Percentiles rank a stretch among this genome's conserved stretches.
phyloP scores from a whole-genome alignment of 2,888 invertebrate species.

The Acheta domesticus region DNA sequence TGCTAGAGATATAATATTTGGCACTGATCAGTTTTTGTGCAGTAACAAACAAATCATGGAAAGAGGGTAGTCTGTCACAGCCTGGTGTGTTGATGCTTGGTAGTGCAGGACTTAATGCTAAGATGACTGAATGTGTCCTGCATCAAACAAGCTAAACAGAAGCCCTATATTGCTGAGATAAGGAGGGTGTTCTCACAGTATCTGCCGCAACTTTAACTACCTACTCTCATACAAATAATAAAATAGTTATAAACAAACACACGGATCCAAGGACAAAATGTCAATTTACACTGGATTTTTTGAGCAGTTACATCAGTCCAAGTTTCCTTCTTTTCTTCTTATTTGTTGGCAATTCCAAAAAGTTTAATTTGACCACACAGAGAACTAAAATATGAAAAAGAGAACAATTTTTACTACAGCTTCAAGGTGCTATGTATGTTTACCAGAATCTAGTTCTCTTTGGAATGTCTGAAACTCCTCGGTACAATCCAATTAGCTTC shows the following conservation, averaged over 20 bases:
- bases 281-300: conserved; percentile 31
- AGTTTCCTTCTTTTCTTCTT: conserved; percentile 22
- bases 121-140: neutral
- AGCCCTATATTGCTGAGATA: conserved; percentile 22
- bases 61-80: conserved; percentile 18
- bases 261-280: conserved; percentile 27
- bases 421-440: neutral
- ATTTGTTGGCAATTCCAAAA: conserved; percentile 19
- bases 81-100: conserved; percentile 1
- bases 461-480: conserved; percentile 23
- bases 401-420: conserved; percentile 24
- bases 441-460: conserved; percentile 23
- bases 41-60: neutral
- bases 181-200: conserved; percentile 30
- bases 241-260: conserved; percentile 29
- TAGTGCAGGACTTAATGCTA: neutral
- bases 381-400: neutral
- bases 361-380: neutral
- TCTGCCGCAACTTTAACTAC: conserved; percentile 33
- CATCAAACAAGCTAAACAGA: conserved; percentile 2
- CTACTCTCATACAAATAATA: conserved; percentile 31
- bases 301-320: conserved; percentile 34
- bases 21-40: conserved; percentile 1
- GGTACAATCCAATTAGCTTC: neutral
- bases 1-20: neutral